Percentiles rank a stretch among this genome's conserved stretches.
These are phyloP conservation scores for Falco columbarius DNA, from an alignment of 2,797 vertebrate genomes.

Conservation along the genomic window DNA sequence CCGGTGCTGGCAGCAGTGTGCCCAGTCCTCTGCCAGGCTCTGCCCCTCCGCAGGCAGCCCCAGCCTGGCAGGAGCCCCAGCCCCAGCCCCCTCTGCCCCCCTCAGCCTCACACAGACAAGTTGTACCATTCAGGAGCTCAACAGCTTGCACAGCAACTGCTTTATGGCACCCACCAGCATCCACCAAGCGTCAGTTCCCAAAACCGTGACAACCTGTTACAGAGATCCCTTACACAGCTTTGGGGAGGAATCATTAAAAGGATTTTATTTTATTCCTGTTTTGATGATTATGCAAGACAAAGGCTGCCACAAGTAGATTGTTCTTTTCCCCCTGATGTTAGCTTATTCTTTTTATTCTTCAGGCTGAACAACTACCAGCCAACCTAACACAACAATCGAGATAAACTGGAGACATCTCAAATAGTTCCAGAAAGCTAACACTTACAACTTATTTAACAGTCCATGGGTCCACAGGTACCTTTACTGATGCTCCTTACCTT, in stretches of 20 bases:
- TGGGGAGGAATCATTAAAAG: neutral
- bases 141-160: neutral
- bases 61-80: neutral
- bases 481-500: neutral
- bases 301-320: neutral
- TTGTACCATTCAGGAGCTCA: fast-evolving
- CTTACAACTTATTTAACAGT: neutral
- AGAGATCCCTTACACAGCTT: neutral
- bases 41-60: neutral
- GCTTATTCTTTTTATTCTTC: neutral
- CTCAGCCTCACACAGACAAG: neutral
- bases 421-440: neutral
- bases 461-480: neutral
- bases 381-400: neutral
- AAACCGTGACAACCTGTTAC: neutral
- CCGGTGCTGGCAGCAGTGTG: neutral
- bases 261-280: neutral
- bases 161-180: neutral
- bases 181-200: neutral
- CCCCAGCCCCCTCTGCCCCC: neutral
- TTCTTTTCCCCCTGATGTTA: fast-evolving
- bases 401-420: neutral
- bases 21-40: neutral
- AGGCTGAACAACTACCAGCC: neutral
- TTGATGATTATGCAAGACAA: neutral